Conservation (phyloP, 2,113 vertebrate species). For the Ptilonorhynchus violaceus region DNA sequence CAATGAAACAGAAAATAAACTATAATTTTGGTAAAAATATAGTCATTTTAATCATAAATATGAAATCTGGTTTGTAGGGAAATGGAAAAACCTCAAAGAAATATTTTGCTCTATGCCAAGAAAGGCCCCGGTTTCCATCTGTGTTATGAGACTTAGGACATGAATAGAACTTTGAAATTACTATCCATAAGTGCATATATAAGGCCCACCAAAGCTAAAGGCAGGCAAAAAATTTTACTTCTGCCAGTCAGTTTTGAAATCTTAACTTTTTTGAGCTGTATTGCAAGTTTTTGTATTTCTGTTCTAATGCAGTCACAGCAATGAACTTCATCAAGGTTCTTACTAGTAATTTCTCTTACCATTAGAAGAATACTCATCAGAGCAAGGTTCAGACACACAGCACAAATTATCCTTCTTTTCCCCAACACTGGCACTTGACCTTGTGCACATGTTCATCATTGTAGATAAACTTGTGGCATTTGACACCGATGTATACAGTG, state of each 20-base stretch:
- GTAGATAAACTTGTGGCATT: not conserved
- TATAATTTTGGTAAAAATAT: not conserved
- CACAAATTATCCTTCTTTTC: not conserved
- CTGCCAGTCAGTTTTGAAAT: not conserved
- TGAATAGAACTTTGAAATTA: not conserved
- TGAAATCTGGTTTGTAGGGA: not conserved
- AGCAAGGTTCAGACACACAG: not conserved
- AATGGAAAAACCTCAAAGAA: not conserved
- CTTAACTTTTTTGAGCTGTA: not conserved
- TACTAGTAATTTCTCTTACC: not conserved
- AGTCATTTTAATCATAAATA: not conserved
- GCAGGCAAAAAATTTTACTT: not conserved
- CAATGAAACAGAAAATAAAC: not conserved
- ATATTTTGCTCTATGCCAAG: not conserved
- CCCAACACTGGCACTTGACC: not conserved
- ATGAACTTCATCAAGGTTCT: not conserved
- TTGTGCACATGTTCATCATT: not conserved
- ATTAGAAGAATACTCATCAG: not conserved
- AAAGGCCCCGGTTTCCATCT: not conserved
- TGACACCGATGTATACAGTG: not conserved
- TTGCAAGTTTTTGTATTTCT: not conserved
- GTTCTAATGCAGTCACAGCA: not conserved
- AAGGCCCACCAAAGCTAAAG: not conserved
- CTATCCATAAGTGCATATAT: not conserved
- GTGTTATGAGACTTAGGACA: not conserved